Conservation (phyloP, 30 jellyfish, hydroid and myxozoan genomes). For the Chrysaora quinquecirrha region DNA sequence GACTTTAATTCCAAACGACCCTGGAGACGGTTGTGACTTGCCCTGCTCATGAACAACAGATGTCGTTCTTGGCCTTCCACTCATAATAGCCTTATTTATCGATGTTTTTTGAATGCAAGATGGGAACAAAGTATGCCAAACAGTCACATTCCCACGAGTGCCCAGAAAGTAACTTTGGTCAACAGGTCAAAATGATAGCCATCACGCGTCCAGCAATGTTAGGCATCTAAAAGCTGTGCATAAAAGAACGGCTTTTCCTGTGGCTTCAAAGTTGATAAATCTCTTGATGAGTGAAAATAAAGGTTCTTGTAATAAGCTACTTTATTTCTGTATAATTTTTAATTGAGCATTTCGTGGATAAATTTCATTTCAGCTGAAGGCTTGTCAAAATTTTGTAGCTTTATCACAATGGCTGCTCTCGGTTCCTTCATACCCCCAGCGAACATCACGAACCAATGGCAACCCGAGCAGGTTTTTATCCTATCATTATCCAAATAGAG, state of each 20-base stretch:
- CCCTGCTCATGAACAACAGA: slow-evolving; percentile 79
- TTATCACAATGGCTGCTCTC: slow-evolving; percentile 89
- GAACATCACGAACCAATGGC: slow-evolving; percentile 82
- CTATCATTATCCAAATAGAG: slow-evolving; percentile 3
- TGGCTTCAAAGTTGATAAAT: not conserved
- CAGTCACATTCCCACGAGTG: slow-evolving; percentile 12
- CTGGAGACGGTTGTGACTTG: slow-evolving; percentile 75
- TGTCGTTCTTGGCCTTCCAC: slow-evolving; percentile 86
- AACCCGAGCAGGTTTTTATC: slow-evolving; percentile 50
- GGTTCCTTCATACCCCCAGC: slow-evolving; percentile 78
- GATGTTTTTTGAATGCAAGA: not conserved
- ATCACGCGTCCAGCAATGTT: not conserved
- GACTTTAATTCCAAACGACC: slow-evolving; percentile 79
- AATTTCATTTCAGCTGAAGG: too few species aligned
- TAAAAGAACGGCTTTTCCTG: not conserved
- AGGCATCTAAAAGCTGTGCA: not conserved
- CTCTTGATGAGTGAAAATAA: not conserved
- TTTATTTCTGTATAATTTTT: slow-evolving; percentile 2
- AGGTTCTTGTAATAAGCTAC: not conserved
- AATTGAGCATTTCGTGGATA: too few species aligned
- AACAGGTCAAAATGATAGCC: slow-evolving; percentile 11
- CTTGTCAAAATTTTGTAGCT: too few species aligned
- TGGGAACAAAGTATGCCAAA: slow-evolving; percentile 17
- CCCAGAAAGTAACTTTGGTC: slow-evolving; percentile 1
- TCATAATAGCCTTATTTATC: slow-evolving; percentile 30